Evolutionary conservation across 1,140 invertebrate species (phyloP), one percentile per base, ranked within the genome.

Genomic region (Brachionus manjavacas): DNA sequence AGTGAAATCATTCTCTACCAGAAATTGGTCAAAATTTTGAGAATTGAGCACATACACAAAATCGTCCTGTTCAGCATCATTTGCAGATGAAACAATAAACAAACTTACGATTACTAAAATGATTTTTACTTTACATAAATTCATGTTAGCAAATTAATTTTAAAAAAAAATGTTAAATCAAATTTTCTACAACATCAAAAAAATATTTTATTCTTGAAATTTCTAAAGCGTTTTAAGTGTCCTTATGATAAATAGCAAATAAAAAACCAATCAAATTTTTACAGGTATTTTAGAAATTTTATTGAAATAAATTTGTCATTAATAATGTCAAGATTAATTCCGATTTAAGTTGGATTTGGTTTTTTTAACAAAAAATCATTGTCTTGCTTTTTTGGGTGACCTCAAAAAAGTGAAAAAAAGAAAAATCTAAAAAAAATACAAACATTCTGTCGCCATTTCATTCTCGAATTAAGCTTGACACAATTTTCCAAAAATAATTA

Each of bases 11-110:
- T 76, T 76, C 14, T 76, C 46, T 31, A 11, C 23, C 46, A 76
- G 12, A 76, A 76, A 76, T 46, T 76, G 16, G n/a, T 76, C 72
- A 49, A 76, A 76, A 76, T 76, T 76, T 76, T 76, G 20, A 11
- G 72, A 49, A 49, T 46, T 76, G 3, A 76, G 46, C 46, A 76
- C 72, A 25, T 4, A 76, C 1, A 68, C 79, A 64, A 23, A 64
- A 12, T 81, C 52, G 23, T 64, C 64, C n/a, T 60, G 49, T 14
- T 16, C 52, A 6, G 20, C 12, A 9, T 14, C 7, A 23, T 41
- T 20, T 35, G 74, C 74, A 39, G 39, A 25, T 49, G 20, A 60
- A 60, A 60, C 3, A 1, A 23, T 60, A 23, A 60, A 16, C 9
- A 60, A 20, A 60, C n/a, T 60, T 9, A 8, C 52, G 8, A 60